Evolutionary conservation across 2,888 invertebrate genomes (phyloP).

Genomic region (Dolichomitus sp.): DNA sequence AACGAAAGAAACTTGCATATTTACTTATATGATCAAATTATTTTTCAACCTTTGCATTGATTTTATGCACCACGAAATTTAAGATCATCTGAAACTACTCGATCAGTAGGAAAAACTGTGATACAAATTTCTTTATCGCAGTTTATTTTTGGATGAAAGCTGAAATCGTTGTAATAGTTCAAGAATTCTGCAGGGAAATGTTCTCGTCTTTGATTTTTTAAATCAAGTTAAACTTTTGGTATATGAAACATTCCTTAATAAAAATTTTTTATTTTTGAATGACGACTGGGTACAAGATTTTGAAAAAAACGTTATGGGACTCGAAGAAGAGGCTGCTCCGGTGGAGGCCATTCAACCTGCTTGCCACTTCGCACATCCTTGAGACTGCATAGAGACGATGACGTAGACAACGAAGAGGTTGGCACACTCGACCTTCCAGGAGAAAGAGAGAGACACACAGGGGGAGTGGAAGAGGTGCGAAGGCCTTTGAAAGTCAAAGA

Average conservation of each 20-base stretch:
- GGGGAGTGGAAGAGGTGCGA: slow-evolving; percentile 68
- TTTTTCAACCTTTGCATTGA: neutral
- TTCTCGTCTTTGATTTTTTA: too few relatives aligned
- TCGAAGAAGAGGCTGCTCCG: slow-evolving; percentile 32
- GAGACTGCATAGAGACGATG: slow-evolving; percentile 72
- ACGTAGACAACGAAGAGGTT: slow-evolving; percentile 71
- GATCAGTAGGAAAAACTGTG: too few relatives aligned
- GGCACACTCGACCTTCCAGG: slow-evolving; percentile 78
- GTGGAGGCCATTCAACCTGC: slow-evolving; percentile 72
- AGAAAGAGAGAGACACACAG: neutral
- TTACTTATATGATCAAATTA: neutral
- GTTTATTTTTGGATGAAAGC: too few relatives aligned
- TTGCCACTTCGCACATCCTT: slow-evolving; percentile 72
- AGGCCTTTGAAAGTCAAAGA: slow-evolving; percentile 69
- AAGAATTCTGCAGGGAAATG: too few relatives aligned
- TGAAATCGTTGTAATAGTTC: too few relatives aligned
- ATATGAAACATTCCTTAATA: neutral
- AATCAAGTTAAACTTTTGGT: too few relatives aligned
- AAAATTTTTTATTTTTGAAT: neutral
- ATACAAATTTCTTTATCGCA: too few relatives aligned
- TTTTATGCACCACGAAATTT: too few relatives aligned
- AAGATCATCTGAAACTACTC: too few relatives aligned
- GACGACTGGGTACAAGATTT: too few relatives aligned
- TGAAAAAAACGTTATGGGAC: neutral
- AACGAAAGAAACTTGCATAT: neutral